These are phyloP conservation scores for Megalops cyprinoides DNA, from an alignment of 2,797 vertebrate species.

Conservation along the genomic window DNA sequence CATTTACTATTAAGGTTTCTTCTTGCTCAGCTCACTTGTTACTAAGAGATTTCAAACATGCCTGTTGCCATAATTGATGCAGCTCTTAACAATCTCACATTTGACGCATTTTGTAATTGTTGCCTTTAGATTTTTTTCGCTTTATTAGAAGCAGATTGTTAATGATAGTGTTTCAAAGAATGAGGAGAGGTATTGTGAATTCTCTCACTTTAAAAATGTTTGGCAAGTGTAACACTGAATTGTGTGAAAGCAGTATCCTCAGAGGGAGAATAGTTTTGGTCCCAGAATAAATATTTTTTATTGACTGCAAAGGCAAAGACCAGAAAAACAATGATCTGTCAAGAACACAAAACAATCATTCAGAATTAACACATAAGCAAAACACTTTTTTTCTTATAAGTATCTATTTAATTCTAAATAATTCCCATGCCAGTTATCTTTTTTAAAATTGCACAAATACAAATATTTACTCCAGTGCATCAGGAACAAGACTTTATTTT, in stretches of 20 bases:
- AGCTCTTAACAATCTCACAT: too few relatives aligned
- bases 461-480: constrained; percentile 56
- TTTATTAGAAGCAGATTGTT: too few relatives aligned
- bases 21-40: too few relatives aligned
- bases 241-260: neutral
- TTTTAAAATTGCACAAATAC: constrained; percentile 44
- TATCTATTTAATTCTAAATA: constrained; percentile 52
- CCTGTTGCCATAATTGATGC: too few relatives aligned
- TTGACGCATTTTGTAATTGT: too few relatives aligned
- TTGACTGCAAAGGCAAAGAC: constrained; percentile 70
- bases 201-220: neutral
- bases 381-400: constrained; percentile 25
- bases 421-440: constrained; percentile 79
- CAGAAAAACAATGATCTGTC: constrained; percentile 70
- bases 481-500: constrained; percentile 56
- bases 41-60: too few relatives aligned
- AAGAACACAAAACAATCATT: constrained; percentile 69
- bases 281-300: constrained; percentile 80
- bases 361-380: constrained; percentile 28
- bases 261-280: constrained; percentile 58
- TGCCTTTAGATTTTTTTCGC: too few relatives aligned
- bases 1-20: too few relatives aligned
- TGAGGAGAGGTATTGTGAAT: neutral
- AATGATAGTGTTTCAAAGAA: neutral
- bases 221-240: neutral